Evolutionary conservation across 2,888 invertebrate species (phyloP), one percentile per base, ranked within the genome.

Genomic region (Rhogogaster chlorosoma): DNA sequence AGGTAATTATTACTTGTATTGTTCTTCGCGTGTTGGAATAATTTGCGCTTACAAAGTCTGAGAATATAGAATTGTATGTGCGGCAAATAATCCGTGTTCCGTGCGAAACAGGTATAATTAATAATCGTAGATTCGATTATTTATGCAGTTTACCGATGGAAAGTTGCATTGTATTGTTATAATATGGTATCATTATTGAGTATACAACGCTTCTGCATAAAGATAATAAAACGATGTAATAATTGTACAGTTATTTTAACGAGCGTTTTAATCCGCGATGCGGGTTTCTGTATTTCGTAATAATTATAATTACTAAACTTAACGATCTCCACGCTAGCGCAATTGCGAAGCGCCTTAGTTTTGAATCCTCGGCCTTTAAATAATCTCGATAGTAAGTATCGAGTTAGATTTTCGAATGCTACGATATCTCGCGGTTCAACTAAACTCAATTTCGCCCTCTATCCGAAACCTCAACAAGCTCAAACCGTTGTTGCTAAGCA

Each of bases 311-410:
- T 73, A 73, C 73, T 15, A 45, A 42, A 73, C 22, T 42, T 73
- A 38, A 45, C 73, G 45, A 73, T 73, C 38, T 26, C 26, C 73
- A 15, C n/a, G 32, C 26, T n/a, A 71, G 42, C 42, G 38, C 22
- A 42, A 73, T 38, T 42, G 67, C 42, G 29, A 45, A 73, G 12
- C 38, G 42, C 38, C 6, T 73, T 42, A 42, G 26, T 38, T 73
- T 73, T 0, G 26, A 73, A 73, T 73, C 26, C 22, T 73, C 73
- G 38, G 45, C 22, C 42, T 73, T 73, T 42, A 26, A 22, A 7
- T 22, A 45, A n/a, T 73, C 73, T 73, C 73, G 73, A 73, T 73
- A 73, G 22, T 73, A 73, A 29, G 26, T 67, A 67, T 73, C 73
- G 73, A 73, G 38, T 42, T 38, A 45, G 22, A 38, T 26, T 42